Percentiles rank a stretch among this genome's conserved stretches.
Evolutionary conservation across 2,888 invertebrate species (phyloP).

Genomic region (Merodon equestris): DNA sequence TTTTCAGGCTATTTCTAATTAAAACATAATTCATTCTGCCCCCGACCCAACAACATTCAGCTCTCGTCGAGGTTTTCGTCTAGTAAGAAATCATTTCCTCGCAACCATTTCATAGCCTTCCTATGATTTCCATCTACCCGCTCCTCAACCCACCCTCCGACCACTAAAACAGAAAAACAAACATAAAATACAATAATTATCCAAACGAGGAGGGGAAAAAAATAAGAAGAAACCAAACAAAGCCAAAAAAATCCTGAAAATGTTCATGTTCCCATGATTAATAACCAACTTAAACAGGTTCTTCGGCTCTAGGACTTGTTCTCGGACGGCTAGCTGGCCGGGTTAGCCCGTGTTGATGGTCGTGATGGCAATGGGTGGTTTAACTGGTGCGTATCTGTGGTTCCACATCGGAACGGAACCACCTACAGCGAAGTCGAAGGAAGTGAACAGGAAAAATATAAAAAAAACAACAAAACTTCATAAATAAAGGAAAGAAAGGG

Average conservation of each 20-base stretch:
- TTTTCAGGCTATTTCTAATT: constrained; percentile 64
- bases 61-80: constrained; percentile 2
- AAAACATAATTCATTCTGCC: constrained; percentile 66
- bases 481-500: no score
- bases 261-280: constrained; percentile 66
- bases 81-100: constrained; percentile 62
- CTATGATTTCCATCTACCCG: constrained; percentile 44
- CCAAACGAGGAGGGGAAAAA: constrained; percentile 3
- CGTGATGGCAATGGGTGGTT: no score
- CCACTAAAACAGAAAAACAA: constrained; percentile 12
- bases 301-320: constrained; percentile 11
- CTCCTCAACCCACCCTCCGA: no score
- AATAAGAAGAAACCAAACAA: neutral
- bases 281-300: constrained; percentile 53
- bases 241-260: constrained; percentile 49
- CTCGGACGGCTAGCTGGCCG: no score
- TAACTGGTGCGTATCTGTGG: no score
- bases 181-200: constrained; percentile 63
- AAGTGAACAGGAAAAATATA: no score
- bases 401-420: constrained; percentile 27
- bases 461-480: constrained; percentile 26
- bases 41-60: neutral
- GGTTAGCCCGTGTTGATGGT: no score
- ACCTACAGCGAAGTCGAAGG: constrained; percentile 33
- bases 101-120: constrained; percentile 46